A percentile compares a stretch with the other conserved stretches of the same genome.
phyloP scores from a whole-genome alignment of 2,113 vertebrate genomes.

The Strigops habroptila region DNA sequence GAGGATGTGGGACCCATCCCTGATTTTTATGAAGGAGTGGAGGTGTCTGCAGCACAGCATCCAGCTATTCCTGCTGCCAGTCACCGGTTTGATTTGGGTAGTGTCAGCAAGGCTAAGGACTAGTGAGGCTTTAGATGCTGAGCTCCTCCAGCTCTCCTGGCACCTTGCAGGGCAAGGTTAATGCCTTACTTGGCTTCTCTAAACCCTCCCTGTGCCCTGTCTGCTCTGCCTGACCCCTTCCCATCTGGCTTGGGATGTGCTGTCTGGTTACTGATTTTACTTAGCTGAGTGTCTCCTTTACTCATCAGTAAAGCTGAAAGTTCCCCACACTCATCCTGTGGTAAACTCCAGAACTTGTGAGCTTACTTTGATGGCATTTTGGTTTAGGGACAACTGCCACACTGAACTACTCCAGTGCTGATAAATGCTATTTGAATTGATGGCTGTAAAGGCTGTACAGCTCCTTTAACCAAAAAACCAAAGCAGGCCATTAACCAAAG shows the following conservation, averaged over 20 bases:
- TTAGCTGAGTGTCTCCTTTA: not conserved
- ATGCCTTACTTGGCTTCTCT: constrained; percentile 7
- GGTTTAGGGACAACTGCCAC: not conserved
- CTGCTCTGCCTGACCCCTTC: not conserved
- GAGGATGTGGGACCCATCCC: not conserved
- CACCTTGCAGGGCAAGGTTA: not conserved
- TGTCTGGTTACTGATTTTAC: not conserved
- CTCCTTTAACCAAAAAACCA: not conserved
- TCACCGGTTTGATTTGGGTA: not conserved
- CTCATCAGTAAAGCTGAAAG: not conserved
- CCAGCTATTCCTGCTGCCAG: not conserved
- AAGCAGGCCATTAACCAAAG: not conserved
- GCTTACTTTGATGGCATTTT: not conserved
- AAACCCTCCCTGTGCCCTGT: not conserved
- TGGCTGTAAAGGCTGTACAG: not conserved
- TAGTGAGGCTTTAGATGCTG: not conserved
- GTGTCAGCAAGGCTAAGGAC: not conserved
- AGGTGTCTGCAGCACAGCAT: not conserved
- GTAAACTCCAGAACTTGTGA: not conserved
- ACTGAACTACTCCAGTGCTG: not conserved
- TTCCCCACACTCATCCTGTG: not conserved
- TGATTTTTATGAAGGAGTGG: not conserved
- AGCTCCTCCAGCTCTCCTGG: not conserved
- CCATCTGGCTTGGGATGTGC: not conserved
- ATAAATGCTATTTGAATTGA: not conserved